phyloP scores from a whole-genome alignment of 1,140 invertebrate species.

The Lepidurus apus region DNA sequence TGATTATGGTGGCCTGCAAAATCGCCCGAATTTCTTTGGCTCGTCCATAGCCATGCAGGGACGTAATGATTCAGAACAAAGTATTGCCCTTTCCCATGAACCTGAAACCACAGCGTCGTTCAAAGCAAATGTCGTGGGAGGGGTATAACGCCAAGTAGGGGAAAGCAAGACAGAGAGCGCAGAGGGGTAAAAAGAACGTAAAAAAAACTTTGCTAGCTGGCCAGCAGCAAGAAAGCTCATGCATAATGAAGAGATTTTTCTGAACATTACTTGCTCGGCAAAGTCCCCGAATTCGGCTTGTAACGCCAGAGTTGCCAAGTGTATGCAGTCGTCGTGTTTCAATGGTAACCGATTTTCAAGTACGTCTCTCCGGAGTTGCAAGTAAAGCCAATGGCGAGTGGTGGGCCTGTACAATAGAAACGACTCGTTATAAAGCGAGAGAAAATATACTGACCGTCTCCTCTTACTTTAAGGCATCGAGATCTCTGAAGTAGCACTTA shows the following conservation, averaged over 20 bases:
- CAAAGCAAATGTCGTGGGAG: constrained; percentile 6
- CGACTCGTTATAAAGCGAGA: background rate
- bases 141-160: no score
- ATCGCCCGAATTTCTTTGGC: background rate
- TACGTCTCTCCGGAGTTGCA: constrained; percentile 31
- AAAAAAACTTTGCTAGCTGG: background rate
- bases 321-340: constrained; percentile 23
- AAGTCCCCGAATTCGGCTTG: constrained; percentile 28
- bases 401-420: background rate
- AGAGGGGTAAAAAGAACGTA: background rate
- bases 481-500: constrained; percentile 28
- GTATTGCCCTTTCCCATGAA: constrained; percentile 31
- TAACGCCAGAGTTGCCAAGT: constrained; percentile 27
- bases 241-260: background rate
- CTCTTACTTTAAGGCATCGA: constrained; percentile 27
- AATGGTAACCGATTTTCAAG: constrained; percentile 30
- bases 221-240: background rate
- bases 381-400: constrained; percentile 30
- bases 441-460: background rate
- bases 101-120: constrained; percentile 26
- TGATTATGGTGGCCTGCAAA: background rate
- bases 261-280: background rate
- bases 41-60: background rate
- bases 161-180: no score
- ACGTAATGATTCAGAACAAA: constrained; percentile 34